Evolutionary conservation across 2,888 invertebrate genomes (phyloP), one percentile per base, ranked within the genome.

Genomic region (Eubasilissa splendida): DNA sequence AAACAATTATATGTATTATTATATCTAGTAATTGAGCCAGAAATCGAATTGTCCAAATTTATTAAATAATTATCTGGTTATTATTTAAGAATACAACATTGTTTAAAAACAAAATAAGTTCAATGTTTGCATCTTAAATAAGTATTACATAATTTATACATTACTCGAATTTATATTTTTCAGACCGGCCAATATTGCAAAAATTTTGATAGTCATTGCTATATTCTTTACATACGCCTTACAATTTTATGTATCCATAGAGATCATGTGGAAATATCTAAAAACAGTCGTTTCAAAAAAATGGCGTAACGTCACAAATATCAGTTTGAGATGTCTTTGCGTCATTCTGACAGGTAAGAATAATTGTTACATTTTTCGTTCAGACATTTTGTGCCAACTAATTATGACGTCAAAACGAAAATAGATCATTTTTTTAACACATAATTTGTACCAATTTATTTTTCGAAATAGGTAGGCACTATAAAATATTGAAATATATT

Each of bases 181-280:
- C 86, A 95, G 95, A 80, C 87, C 92, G 60, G 97, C 95, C 4
- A 92, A 96, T 86, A 87, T 92, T 53, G 97, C 97, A 0, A 95
- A 97, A 87, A 86, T 95, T 12, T 92, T 96, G 85, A 97, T 98
- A 87, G 94, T 96, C 0, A 84, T 96, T 8, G 96, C 98, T 0
- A 96, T 99, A 80, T 95, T 98, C 86, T 95, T 98, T 87, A 96
- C 98, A 0, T 99, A 97, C 87, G 96, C 96, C 50, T 92, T 99
- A 1, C 98, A 99, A 88, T 96, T 97, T 87, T 99, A 96, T 88
- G 97, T 99, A 3, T 97, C 99, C 0, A 93, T 96, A 88, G 95
- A 96, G 83, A 96, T 99, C 77, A 93, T 97, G 31, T 97, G 97
- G 96, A 93, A 94, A n/a, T 92, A 92, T 85, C 90, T 96, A 0